Percentiles rank a stretch among this genome's conserved stretches.
phyloP scores from a whole-genome alignment of 2,113 vertebrate species.

The Rhinoptilus africanus region DNA sequence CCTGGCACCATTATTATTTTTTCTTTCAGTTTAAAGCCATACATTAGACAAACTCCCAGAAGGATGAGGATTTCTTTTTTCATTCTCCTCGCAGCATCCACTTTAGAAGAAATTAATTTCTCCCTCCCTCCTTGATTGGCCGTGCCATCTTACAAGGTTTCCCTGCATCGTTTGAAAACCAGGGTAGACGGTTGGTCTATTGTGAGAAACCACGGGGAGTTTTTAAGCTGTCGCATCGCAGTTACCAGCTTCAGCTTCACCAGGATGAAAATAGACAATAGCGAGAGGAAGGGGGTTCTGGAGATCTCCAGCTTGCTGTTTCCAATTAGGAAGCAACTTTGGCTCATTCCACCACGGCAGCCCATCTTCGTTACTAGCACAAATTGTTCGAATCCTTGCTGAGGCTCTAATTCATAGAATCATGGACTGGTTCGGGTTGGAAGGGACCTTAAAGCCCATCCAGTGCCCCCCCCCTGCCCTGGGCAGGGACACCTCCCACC shows the following conservation, averaged over 20 bases:
- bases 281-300: background rate
- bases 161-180: conserved; percentile 15
- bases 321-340: background rate
- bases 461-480: background rate
- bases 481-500: background rate
- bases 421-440: background rate
- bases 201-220: conserved; percentile 39
- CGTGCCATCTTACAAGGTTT: conserved; percentile 13
- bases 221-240: background rate
- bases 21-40: background rate
- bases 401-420: background rate
- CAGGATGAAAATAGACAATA: conserved; percentile 26
- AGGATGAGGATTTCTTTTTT: background rate
- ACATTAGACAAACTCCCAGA: background rate
- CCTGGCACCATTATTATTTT: background rate
- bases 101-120: conserved; percentile 54
- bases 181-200: background rate
- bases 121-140: background rate
- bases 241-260: conserved; percentile 24
- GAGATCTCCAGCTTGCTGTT: conserved; percentile 6
- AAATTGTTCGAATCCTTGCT: rapidly evolving
- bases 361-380: rapidly evolving
- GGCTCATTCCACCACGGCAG: background rate
- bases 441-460: background rate
- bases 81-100: conserved; percentile 13